Percentiles rank a stretch among this genome's conserved stretches.
These are phyloP conservation scores for Chaetodon trifasciatus DNA, from an alignment of 2,797 vertebrate genomes.

Conservation along the genomic window DNA sequence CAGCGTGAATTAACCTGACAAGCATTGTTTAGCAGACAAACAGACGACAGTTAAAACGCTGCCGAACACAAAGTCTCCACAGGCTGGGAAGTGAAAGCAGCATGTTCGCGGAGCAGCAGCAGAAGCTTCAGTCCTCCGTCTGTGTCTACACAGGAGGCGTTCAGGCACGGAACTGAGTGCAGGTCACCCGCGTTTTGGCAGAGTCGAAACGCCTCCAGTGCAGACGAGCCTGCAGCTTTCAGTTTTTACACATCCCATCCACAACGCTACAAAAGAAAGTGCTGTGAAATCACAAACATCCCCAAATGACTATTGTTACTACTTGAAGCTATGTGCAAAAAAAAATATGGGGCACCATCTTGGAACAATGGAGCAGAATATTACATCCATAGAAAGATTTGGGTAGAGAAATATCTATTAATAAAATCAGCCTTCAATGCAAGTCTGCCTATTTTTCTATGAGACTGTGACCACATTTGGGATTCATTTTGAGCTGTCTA, in stretches of 20 bases:
- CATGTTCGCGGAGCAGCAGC: not conserved
- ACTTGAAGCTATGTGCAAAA: not conserved
- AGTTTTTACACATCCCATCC: not conserved
- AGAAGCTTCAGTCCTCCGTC: not conserved
- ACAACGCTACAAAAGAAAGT: not conserved
- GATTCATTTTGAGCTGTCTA: not conserved
- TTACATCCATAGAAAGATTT: not conserved
- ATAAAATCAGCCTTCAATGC: not conserved
- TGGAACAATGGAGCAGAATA: not conserved
- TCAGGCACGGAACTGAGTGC: not conserved
- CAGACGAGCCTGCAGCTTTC: not conserved
- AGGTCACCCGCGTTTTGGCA: not conserved
- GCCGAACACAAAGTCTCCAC: not conserved
- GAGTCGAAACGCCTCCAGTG: no score
- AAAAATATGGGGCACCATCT: not conserved
- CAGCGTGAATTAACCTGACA: not conserved
- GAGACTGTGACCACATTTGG: not conserved
- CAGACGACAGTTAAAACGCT: not conserved
- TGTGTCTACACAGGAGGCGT: not conserved
- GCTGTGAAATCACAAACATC: not conserved
- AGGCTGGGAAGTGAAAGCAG: not conserved
- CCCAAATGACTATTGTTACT: not conserved
- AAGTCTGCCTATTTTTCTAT: not conserved
- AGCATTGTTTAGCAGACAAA: not conserved
- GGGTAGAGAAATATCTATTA: not conserved